Evolutionary conservation across 1,140 invertebrate genomes (phyloP).

Genomic region (Leptinotarsa undecemlineata): DNA sequence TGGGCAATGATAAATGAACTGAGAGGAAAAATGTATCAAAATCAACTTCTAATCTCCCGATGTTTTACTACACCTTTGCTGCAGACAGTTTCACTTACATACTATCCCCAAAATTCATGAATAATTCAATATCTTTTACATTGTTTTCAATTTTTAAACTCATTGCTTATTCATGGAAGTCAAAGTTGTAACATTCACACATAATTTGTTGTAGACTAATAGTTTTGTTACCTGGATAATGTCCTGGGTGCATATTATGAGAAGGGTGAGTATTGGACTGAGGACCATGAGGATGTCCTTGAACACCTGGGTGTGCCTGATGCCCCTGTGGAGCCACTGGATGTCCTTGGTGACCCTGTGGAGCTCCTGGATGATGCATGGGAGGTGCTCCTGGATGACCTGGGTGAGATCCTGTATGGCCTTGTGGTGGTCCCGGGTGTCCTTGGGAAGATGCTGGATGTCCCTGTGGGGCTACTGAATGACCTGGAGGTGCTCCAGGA

Average conservation of each 20-base stretch:
- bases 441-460: conserved; percentile 30
- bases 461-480: conserved; percentile 29
- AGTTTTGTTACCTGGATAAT: conserved; percentile 3
- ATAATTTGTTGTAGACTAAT: no score
- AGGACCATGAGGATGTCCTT: conserved; percentile 5
- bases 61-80: no score
- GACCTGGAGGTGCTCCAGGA: conserved; percentile 5
- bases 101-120: no score
- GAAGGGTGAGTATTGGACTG: not conserved
- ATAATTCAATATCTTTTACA: no score
- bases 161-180: no score
- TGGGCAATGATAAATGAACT: no score
- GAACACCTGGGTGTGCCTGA: not conserved
- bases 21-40: no score
- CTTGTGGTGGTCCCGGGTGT: not conserved
- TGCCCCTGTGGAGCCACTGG: conserved; percentile 16
- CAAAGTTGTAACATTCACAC: no score
- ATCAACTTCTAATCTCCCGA: no score
- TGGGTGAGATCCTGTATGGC: not conserved
- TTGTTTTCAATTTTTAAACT: no score
- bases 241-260: conserved; percentile 18
- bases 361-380: conserved; percentile 43
- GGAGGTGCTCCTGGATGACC: conserved; percentile 37
- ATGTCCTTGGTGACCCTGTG: conserved; percentile 41
- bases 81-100: no score